Evolutionary conservation across 2,113 vertebrate genomes (phyloP).

Genomic region (Petrocephalus microphthalmus): DNA sequence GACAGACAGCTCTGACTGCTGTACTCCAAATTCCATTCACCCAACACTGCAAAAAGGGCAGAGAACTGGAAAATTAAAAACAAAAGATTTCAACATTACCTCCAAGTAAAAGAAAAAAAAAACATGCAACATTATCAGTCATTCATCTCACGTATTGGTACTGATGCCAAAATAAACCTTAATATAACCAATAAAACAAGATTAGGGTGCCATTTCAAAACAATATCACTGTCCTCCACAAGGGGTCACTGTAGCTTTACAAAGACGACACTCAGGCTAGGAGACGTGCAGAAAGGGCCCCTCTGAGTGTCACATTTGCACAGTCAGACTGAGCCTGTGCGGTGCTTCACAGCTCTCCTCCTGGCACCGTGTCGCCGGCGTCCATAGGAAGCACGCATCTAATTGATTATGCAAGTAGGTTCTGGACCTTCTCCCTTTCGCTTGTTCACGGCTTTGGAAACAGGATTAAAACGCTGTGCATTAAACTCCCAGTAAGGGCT

Average conservation of each 20-base stretch:
- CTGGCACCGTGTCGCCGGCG: neutral
- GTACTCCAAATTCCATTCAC: neutral
- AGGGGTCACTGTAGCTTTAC: slow-evolving; percentile 18
- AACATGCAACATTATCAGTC: neutral
- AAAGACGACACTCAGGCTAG: neutral
- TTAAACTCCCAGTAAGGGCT: neutral
- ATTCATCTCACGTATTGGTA: neutral
- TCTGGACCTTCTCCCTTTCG: neutral
- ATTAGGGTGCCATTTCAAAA: neutral
- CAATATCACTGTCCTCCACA: slow-evolving; percentile 3
- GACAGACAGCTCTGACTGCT: neutral
- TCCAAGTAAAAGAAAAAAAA: neutral
- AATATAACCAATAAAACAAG: neutral
- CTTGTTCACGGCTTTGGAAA: neutral
- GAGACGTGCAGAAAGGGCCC: neutral
- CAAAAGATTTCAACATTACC: neutral
- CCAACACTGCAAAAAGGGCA: neutral
- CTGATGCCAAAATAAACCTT: neutral
- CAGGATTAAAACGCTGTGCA: neutral
- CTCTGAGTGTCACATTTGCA: neutral
- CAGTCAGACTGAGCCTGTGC: neutral
- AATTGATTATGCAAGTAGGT: neutral
- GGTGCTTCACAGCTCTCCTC: neutral
- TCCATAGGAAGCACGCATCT: neutral
- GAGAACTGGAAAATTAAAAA: neutral